phyloP scores from a whole-genome alignment of 2,797 vertebrate species.

The Zenarchopterus dispar region DNA sequence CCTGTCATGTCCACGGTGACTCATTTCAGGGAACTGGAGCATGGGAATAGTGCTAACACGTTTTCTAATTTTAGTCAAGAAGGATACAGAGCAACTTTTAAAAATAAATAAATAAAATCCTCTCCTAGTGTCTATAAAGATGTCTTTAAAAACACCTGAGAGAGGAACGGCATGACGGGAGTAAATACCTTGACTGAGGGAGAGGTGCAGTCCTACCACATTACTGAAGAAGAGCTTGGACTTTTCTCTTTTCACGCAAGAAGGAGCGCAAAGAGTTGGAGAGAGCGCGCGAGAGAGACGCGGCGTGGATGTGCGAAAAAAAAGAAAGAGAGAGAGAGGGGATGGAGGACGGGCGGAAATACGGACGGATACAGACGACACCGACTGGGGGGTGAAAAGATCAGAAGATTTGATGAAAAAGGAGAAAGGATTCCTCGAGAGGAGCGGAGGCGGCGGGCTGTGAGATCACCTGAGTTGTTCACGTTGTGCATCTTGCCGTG shows the following conservation, averaged over 20 bases:
- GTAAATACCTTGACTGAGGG: constrained; percentile 76
- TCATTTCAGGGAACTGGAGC: constrained; percentile 46
- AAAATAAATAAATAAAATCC: too few relatives aligned
- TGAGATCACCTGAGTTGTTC: constrained; percentile 95
- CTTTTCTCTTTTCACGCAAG: constrained; percentile 61
- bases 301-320: constrained; percentile 44
- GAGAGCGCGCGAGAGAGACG: constrained; percentile 17
- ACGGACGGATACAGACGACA: background rate
- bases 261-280: constrained; percentile 64
- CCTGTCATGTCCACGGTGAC: constrained; percentile 54
- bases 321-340: too few relatives aligned
- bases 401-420: background rate
- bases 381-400: constrained; percentile 45
- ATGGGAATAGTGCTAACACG: constrained; percentile 34
- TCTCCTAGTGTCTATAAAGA: background rate
- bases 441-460: constrained; percentile 34
- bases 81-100: constrained; percentile 19
- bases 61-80: constrained; percentile 33
- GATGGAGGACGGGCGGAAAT: too few relatives aligned
- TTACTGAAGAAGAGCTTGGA: constrained; percentile 69
- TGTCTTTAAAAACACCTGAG: background rate
- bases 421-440: constrained; percentile 29
- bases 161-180: constrained; percentile 25
- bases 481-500: constrained; percentile 92
- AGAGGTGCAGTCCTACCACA: constrained; percentile 68